These are phyloP conservation scores for Todiramphus chloris DNA, from an alignment of 2,113 vertebrate species.

Conservation along the genomic window DNA sequence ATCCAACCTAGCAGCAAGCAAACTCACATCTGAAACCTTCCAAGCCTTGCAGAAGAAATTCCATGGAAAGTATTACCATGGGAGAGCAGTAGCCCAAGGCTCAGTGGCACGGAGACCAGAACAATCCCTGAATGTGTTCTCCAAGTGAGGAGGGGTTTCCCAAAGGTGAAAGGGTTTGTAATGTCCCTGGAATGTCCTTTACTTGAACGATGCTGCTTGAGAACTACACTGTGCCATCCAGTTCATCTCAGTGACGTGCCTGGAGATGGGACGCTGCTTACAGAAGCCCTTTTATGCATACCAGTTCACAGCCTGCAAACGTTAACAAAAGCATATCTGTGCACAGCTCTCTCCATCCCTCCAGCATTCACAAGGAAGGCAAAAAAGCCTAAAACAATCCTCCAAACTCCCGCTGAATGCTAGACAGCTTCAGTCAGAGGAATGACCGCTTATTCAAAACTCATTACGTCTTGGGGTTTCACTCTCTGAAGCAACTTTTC, in stretches of 20 bases:
- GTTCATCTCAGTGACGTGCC: neutral
- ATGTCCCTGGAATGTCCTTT: conserved; percentile 40
- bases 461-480: neutral
- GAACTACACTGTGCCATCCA: neutral
- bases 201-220: neutral
- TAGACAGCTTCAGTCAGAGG: neutral
- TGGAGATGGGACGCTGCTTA: neutral
- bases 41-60: neutral
- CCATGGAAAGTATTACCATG: neutral
- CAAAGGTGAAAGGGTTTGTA: neutral
- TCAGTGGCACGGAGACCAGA: neutral
- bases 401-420: neutral
- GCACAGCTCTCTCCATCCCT: neutral
- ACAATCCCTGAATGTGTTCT: conserved; percentile 40
- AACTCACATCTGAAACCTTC: neutral
- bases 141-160: neutral
- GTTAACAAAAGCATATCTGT: conserved; percentile 56
- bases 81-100: neutral
- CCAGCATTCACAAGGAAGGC: neutral
- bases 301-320: neutral
- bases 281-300: conserved; percentile 1
- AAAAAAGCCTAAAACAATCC: neutral
- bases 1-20: neutral
- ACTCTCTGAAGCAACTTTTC: conserved; percentile 38
- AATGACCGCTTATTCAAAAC: conserved; percentile 1